Percentiles rank a stretch among this genome's conserved stretches.
These are phyloP conservation scores for Anas capensis DNA, from an alignment of 2,797 vertebrate genomes.

Conservation along the genomic window DNA sequence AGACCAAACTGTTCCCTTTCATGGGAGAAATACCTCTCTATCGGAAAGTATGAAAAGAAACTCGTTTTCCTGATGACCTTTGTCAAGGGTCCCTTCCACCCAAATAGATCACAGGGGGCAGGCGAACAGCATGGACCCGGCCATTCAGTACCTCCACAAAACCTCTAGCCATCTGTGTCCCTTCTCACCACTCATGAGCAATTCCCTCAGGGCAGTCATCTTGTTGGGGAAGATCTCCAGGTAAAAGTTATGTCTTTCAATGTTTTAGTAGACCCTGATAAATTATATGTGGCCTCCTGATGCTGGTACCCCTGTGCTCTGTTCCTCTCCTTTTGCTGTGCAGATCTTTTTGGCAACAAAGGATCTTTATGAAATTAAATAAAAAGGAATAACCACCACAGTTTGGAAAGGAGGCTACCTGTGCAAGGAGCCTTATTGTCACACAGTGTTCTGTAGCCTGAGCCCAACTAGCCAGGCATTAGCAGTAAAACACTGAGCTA, in stretches of 20 bases:
- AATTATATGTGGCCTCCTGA: rapidly evolving
- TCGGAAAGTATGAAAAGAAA: background rate
- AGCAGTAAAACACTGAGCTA: rapidly evolving
- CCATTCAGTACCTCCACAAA: background rate
- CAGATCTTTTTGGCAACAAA: background rate
- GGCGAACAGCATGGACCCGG: background rate
- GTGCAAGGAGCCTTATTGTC: background rate
- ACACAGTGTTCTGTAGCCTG: background rate
- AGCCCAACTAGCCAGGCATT: background rate
- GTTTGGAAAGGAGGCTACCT: background rate
- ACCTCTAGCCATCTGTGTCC: background rate
- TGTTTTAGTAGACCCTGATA: background rate
- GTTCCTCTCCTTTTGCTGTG: background rate
- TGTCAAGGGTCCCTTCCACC: background rate
- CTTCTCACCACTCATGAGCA: rapidly evolving
- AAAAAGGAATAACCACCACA: background rate
- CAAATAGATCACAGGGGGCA: background rate
- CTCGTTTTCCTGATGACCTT: background rate
- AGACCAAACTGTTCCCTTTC: background rate
- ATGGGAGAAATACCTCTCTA: background rate
- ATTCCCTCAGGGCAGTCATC: background rate
- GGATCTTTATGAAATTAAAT: background rate
- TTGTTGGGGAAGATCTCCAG: background rate
- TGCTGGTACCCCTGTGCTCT: background rate
- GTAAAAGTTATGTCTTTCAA: background rate